Evolutionary conservation across 2,797 vertebrate species (phyloP).

Genomic region (Halcyon smyrnensis): DNA sequence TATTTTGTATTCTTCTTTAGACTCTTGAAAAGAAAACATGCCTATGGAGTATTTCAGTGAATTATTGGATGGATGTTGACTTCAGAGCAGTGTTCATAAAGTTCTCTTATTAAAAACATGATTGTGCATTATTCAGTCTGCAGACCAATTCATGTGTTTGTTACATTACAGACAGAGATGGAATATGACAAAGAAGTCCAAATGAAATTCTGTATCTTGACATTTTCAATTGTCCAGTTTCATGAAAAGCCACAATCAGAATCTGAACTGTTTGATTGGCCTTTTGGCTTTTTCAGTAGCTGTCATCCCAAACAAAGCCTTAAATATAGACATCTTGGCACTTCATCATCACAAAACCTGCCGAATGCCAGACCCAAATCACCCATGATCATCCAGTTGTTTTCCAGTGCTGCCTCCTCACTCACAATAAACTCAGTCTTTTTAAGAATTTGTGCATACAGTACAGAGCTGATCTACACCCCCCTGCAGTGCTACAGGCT

Average conservation of each 20-base stretch:
- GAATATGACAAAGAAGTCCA: neutral
- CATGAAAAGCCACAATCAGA: neutral
- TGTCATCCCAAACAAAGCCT: neutral
- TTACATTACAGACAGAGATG: neutral
- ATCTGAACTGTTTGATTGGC: neutral
- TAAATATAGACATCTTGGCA: neutral
- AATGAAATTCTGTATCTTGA: neutral
- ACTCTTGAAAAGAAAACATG: neutral
- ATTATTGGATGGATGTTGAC: neutral
- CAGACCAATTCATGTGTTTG: neutral
- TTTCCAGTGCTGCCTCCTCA: neutral
- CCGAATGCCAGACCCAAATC: neutral
- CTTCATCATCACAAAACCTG: neutral
- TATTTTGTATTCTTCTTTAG: neutral
- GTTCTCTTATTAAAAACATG: neutral
- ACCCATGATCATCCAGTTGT: neutral
- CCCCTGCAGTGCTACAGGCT: neutral
- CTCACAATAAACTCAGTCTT: neutral
- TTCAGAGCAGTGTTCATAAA: neutral
- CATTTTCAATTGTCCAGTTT: neutral
- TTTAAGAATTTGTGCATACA: neutral
- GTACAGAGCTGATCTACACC: neutral
- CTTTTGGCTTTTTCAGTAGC: neutral
- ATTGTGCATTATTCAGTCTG: neutral
- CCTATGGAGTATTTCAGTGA: neutral